These are phyloP conservation scores for Benitochromis conjunctus DNA, from an alignment of 2,113 vertebrate genomes.

Conservation along the genomic window DNA sequence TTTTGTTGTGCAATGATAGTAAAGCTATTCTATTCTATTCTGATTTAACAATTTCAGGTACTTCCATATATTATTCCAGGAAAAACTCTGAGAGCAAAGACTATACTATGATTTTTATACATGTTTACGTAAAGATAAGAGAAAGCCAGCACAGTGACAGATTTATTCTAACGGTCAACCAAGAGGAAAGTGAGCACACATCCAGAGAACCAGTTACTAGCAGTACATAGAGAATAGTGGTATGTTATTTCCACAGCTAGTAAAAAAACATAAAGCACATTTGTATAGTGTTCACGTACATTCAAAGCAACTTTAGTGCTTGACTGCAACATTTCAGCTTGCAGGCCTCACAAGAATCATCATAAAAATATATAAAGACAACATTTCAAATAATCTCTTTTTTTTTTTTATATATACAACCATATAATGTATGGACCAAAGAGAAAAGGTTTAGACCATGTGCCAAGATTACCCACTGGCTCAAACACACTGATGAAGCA, in stretches of 20 bases:
- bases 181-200: neutral
- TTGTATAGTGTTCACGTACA: neutral
- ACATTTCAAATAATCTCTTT: neutral
- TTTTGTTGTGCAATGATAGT: neutral
- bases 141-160: neutral
- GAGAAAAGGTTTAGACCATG: neutral
- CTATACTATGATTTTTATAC: neutral
- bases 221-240: neutral
- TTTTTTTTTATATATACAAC: accelerated
- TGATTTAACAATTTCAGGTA: neutral
- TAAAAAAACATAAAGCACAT: neutral
- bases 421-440: neutral
- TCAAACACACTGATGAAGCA: neutral
- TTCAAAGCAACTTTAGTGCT: neutral
- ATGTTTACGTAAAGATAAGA: neutral
- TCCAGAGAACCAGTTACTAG: neutral
- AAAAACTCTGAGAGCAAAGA: neutral
- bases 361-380: neutral
- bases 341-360: neutral
- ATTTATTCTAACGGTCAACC: neutral
- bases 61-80: neutral
- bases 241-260: neutral
- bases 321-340: neutral
- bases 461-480: neutral
- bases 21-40: neutral